Evolutionary conservation across 2,888 invertebrate genomes (phyloP).

Genomic region (Antheraea yamamai): DNA sequence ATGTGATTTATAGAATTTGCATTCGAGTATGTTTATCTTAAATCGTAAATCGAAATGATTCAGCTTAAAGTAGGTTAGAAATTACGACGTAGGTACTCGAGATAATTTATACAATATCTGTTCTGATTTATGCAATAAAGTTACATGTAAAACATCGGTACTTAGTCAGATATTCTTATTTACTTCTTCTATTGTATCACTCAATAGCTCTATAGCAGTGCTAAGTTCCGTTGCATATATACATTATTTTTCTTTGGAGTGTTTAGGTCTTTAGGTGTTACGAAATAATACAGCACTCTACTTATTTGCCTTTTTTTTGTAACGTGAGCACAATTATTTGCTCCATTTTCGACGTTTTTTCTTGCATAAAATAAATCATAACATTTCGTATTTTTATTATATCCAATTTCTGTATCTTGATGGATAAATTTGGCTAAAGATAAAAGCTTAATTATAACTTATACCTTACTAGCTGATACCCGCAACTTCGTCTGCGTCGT

Average conservation of each 20-base stretch:
- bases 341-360: not conserved
- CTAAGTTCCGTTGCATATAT: not conserved
- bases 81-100: constrained; percentile 20
- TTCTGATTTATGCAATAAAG: not conserved
- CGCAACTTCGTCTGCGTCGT: no score
- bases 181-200: not conserved
- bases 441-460: not conserved
- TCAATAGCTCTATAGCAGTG: not conserved
- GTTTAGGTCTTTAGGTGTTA: not conserved
- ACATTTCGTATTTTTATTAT: not conserved
- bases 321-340: not conserved
- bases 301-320: not conserved
- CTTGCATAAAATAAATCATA: not conserved
- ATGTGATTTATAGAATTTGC: constrained; percentile 39
- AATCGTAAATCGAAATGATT: constrained; percentile 46
- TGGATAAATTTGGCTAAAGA: not conserved
- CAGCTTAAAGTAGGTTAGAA: constrained; percentile 47
- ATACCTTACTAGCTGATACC: not conserved
- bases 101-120: not conserved
- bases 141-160: not conserved
- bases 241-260: not conserved
- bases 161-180: not conserved
- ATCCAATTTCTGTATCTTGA: not conserved
- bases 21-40: constrained; percentile 46
- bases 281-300: not conserved